Percentiles rank a stretch among this genome's conserved stretches.
These are phyloP conservation scores for Tinea pellionella DNA, from an alignment of 2,888 invertebrate species.

Conservation along the genomic window DNA sequence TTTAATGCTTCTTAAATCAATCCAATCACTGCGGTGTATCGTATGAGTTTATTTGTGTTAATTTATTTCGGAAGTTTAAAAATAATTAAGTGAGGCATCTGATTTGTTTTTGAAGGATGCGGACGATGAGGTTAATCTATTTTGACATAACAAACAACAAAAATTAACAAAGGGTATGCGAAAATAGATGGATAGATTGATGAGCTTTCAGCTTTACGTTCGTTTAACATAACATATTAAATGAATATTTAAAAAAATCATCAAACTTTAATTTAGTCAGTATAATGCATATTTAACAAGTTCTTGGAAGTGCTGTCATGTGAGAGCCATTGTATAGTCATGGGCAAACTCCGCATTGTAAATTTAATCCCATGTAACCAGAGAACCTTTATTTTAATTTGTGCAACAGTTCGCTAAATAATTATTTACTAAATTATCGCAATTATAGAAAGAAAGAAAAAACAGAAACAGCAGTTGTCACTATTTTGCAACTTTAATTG, in stretches of 20 bases:
- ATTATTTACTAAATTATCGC: neutral
- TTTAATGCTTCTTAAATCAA: neutral
- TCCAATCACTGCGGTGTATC: neutral
- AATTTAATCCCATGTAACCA: neutral
- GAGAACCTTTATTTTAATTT: neutral
- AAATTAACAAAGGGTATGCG: neutral
- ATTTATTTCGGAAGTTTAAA: conserved; percentile 11
- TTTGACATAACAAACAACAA: neutral
- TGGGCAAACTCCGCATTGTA: neutral
- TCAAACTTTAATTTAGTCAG: neutral
- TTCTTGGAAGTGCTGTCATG: neutral
- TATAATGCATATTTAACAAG: neutral
- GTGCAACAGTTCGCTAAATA: neutral
- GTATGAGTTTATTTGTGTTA: neutral
- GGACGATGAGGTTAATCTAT: neutral
- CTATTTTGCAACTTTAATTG: neutral
- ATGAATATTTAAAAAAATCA: neutral
- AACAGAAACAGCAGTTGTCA: neutral
- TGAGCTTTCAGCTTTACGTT: neutral
- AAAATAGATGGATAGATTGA: neutral
- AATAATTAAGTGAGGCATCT: neutral
- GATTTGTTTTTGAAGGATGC: neutral
- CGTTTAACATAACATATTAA: neutral
- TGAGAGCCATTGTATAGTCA: neutral
- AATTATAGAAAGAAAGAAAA: neutral